Base-by-base conservation (phyloP, 1,140 invertebrate species). In the Magallana gigas region DNA sequence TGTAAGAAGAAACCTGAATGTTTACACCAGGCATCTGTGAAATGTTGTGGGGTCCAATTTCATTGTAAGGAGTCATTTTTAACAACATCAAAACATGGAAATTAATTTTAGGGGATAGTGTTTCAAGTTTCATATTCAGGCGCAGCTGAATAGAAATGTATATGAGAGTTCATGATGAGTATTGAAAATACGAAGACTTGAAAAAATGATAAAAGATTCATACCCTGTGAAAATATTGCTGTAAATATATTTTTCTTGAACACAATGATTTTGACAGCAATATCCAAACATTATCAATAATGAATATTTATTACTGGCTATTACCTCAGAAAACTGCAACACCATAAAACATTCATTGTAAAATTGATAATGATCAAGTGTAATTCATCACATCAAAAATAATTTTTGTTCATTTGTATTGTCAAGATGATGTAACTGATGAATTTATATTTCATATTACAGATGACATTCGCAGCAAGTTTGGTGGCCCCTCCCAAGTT, bases 381-480 rank as follows among this genome's bases (percentile, higher is more conserved):
- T 71, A 29, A 8, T 23, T 71, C 0, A 71, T 71, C 12, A 23
- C 36, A 48, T 2, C 23, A 5, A 48, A 48, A 48, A 36, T 36
- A 3, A 48, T 48, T 4, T 48, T 48, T 48, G 36, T 48, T 48
- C 36, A 48, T 48, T 48, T 48, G 36, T 48, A 48, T 48, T 48
- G 36, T 48, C 36, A 76, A 23, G 36, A 29, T 29, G 36, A 71
- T 29, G 18, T 23, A 18, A 68, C 18, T 68, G 8, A 68, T 1
- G 68, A 29, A 29, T 18, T 76, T 29, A 29, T n/a, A 12, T 68
- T 83, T 29, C 23, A 14, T 57, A 23, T 87, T 83, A 14, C 81
- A 87, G 86, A 87, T 83, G 86, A 87, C 57, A 62, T 87, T 23
- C 36, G 48, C 57, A 58, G 12, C 16, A 62, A 71, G 64, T 85